phyloP scores from a whole-genome alignment of 2,888 invertebrate genomes.

The Rotaria macrura region DNA sequence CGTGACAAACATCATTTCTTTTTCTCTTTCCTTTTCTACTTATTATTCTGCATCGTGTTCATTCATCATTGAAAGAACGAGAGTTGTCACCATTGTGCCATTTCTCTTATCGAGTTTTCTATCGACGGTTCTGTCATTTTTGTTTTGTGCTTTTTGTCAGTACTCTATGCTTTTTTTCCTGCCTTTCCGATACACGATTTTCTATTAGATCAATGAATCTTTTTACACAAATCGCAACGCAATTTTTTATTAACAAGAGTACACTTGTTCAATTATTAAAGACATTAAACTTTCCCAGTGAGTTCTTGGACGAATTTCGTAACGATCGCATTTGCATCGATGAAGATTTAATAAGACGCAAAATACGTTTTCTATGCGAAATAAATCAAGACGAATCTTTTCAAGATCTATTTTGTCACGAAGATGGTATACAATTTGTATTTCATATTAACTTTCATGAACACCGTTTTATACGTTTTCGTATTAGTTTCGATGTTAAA shows the following conservation, averaged over 20 bases:
- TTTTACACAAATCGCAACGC: neutral
- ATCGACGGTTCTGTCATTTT: neutral
- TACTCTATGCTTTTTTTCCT: neutral
- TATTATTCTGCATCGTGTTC: neutral
- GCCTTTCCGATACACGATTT: neutral
- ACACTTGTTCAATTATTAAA: neutral
- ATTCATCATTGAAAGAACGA: neutral
- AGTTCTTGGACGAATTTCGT: neutral
- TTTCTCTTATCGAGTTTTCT: neutral
- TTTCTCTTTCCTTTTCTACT: neutral
- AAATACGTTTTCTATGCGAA: neutral
- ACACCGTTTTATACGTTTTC: neutral
- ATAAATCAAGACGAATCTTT: neutral
- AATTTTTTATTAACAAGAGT: neutral
- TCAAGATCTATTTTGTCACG: constrained; percentile 8
- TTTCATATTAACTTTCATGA: constrained; percentile 1
- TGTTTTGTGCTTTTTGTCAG: neutral
- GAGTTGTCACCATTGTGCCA: neutral
- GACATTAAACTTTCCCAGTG: neutral
- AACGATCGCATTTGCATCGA: neutral
- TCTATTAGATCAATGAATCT: neutral
- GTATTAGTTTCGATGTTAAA: neutral
- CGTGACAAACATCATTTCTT: neutral
- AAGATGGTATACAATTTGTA: neutral
- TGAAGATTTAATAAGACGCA: neutral